Percentiles rank a stretch among this genome's conserved stretches.
These are phyloP conservation scores for Oreotragus oreotragus DNA, from an alignment of 2,113 vertebrate species.

Conservation along the genomic window DNA sequence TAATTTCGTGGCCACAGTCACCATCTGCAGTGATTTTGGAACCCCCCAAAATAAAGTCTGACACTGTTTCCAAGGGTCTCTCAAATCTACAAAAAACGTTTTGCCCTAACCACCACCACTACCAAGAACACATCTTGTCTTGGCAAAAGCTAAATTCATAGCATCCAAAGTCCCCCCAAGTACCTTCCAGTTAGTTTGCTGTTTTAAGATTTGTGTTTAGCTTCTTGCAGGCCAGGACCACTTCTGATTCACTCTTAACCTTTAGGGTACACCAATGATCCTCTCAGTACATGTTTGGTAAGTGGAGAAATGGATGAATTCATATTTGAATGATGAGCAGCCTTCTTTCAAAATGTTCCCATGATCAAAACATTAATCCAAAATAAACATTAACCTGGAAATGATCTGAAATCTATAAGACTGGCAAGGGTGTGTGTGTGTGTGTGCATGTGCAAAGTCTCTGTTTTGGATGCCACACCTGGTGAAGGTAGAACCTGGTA, in stretches of 20 bases:
- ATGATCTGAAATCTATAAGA: background rate
- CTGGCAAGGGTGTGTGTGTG: background rate
- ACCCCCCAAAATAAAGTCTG: no score
- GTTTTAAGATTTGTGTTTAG: background rate
- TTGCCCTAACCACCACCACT: background rate
- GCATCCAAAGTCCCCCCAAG: background rate
- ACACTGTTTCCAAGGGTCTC: no score
- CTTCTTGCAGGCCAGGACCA: background rate
- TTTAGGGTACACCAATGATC: background rate
- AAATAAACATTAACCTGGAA: constrained; percentile 22
- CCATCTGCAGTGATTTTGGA: no score
- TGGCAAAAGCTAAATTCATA: constrained; percentile 11
- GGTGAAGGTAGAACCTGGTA: background rate
- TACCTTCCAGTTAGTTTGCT: constrained; percentile 2
- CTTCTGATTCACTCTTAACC: background rate
- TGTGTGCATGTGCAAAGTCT: background rate
- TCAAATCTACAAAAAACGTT: background rate
- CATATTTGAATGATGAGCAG: background rate
- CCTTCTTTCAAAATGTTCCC: constrained; percentile 19
- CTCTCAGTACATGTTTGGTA: background rate
- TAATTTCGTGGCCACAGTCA: no score
- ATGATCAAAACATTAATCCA: background rate
- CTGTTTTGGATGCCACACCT: background rate
- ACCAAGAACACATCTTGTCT: background rate
- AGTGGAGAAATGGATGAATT: background rate